phyloP scores from a whole-genome alignment of 2,888 invertebrate species.

The Teleogryllus oceanicus region DNA sequence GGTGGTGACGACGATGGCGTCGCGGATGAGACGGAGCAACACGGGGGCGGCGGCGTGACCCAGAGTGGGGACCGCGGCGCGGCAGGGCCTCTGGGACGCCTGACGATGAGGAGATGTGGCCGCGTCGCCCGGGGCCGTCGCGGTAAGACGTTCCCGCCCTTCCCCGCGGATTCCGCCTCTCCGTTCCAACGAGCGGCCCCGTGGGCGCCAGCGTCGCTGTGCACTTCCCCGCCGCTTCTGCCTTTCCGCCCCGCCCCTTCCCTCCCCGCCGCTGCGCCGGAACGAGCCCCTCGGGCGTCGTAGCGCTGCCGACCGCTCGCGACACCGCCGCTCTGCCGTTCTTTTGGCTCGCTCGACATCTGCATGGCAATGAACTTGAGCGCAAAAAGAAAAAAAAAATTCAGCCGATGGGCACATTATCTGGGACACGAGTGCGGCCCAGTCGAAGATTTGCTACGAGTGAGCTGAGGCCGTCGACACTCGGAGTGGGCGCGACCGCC shows the following conservation, averaged over 20 bases:
- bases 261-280: neutral
- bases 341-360: slow-evolving; percentile 6
- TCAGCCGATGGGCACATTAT: slow-evolving; percentile 18
- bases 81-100: neutral
- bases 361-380: slow-evolving; percentile 18
- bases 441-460: neutral
- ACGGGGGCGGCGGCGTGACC: neutral
- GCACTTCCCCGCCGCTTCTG: neutral
- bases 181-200: neutral
- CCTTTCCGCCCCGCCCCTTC: neutral
- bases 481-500: no score
- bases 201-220: neutral
- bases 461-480: neutral
- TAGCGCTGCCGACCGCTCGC: neutral
- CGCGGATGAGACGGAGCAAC: neutral
- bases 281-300: slow-evolving; percentile 8
- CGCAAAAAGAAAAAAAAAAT: neutral
- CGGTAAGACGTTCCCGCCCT: no score
- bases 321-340: neutral
- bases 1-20: neutral
- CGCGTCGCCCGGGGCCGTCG: neutral
- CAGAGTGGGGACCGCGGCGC: neutral
- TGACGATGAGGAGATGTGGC: neutral
- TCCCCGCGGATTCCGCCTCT: neutral
- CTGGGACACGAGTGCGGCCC: neutral